Percentiles rank a stretch among this genome's conserved stretches.
phyloP scores from a whole-genome alignment of 2,888 invertebrate species.

The Phrixothrix hirtus region DNA sequence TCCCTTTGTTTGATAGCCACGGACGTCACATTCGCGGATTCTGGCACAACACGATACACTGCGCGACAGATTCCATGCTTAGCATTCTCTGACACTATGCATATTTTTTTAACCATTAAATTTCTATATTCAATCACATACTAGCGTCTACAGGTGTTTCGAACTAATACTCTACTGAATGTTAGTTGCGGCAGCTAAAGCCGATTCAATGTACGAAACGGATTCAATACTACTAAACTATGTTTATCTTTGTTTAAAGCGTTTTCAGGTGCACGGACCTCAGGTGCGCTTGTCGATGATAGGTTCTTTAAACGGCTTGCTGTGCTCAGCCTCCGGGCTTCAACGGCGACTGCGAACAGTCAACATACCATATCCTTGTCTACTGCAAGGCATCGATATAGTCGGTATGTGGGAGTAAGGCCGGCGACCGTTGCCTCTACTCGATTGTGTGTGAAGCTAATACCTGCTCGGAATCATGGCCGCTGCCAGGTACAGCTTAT shows the following conservation, averaged over 20 bases:
- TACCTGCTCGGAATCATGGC: constrained; percentile 52
- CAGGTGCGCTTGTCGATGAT: constrained; percentile 31
- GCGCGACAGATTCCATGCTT: constrained; percentile 48
- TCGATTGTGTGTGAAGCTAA: constrained; percentile 45
- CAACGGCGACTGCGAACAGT: constrained; percentile 63
- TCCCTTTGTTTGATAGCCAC: constrained; percentile 43
- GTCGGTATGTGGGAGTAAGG: constrained; percentile 42
- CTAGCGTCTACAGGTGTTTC: constrained; percentile 59
- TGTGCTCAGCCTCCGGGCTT: constrained; percentile 74
- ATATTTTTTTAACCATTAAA: constrained; percentile 37
- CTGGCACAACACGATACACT: constrained; percentile 53
- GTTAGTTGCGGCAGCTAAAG: constrained; percentile 53
- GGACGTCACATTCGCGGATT: constrained; percentile 39
- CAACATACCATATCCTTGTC: constrained; percentile 60
- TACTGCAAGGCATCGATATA: constrained; percentile 25
- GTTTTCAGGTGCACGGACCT: constrained; percentile 24
- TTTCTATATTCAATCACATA: constrained; percentile 54
- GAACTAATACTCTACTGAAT: constrained; percentile 59
- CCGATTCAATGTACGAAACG: constrained; percentile 45
- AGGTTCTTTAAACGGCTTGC: constrained; percentile 50
- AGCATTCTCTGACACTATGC: constrained; percentile 48
- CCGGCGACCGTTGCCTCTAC: constrained; percentile 42
- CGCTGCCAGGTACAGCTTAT: constrained; percentile 43
- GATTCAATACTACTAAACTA: constrained; percentile 31
- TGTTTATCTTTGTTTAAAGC: constrained; percentile 28